Percentiles rank a stretch among this genome's conserved stretches.
Evolutionary conservation across 2,888 invertebrate species (phyloP).

Genomic region (Aleiodes alternator): DNA sequence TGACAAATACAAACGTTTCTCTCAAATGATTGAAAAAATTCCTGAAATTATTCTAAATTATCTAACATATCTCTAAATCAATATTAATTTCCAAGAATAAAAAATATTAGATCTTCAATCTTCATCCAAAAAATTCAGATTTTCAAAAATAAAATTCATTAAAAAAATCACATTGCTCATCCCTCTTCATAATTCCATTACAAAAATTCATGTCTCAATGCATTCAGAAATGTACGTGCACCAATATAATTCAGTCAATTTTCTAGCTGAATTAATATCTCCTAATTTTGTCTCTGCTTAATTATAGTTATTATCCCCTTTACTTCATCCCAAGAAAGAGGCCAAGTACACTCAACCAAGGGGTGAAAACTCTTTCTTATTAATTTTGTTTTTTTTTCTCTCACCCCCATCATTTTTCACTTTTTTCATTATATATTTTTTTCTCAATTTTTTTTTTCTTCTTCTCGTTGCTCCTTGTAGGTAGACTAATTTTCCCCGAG

Average conservation of each 20-base stretch:
- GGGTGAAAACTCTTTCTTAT: constrained; percentile 29
- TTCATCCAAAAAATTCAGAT: too few relatives aligned
- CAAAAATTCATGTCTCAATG: constrained; percentile 11
- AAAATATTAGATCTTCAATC: too few relatives aligned
- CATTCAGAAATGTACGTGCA: not conserved
- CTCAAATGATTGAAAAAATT: too few relatives aligned
- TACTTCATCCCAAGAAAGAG: constrained; percentile 12
- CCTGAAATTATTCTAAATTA: too few relatives aligned
- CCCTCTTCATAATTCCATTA: too few relatives aligned
- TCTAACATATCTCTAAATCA: too few relatives aligned
- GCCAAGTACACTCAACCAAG: constrained; percentile 21
- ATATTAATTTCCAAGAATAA: too few relatives aligned
- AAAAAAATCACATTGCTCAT: too few relatives aligned
- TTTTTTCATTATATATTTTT: constrained; percentile 15
- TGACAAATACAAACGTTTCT: too few relatives aligned
- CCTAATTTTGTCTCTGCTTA: constrained; percentile 20
- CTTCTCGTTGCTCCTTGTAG: constrained; percentile 49
- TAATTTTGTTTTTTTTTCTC: constrained; percentile 12
- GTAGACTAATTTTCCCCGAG: constrained; percentile 68
- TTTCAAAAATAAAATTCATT: too few relatives aligned
- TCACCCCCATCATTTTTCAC: not conserved
- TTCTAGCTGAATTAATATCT: not conserved
- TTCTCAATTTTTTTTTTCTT: constrained; percentile 7
- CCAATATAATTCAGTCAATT: not conserved
- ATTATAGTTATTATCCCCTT: constrained; percentile 42